Conservation (phyloP, 2,113 vertebrate genomes). For the Notarius lentiginosus region DNA sequence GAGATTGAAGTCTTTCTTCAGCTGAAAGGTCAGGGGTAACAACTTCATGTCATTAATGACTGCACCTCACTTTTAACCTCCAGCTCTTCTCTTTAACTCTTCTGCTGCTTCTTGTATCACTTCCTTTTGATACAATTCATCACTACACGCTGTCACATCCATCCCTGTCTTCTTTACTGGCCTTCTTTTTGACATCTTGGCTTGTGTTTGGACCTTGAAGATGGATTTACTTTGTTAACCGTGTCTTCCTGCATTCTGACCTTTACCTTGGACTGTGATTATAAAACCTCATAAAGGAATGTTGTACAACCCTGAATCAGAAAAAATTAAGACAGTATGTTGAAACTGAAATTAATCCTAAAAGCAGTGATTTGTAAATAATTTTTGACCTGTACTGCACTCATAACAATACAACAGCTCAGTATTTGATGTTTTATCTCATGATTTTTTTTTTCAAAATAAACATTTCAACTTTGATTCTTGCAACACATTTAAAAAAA, state of each 20-base stretch:
- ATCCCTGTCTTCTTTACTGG: not conserved
- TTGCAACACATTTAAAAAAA: too few species aligned
- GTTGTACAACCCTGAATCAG: too few species aligned
- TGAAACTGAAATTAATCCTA: too few species aligned
- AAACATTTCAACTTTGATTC: too few species aligned
- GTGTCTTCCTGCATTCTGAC: not conserved
- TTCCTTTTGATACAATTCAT: not conserved
- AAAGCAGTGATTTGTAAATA: too few species aligned
- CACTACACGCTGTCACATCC: not conserved
- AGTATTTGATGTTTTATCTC: too few species aligned
- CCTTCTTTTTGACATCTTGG: not conserved
- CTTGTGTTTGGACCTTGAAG: not conserved
- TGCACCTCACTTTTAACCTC: not conserved
- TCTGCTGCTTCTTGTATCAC: not conserved
- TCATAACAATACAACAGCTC: too few species aligned
- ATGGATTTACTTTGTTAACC: not conserved
- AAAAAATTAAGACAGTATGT: too few species aligned
- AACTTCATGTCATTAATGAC: not conserved
- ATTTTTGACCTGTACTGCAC: too few species aligned
- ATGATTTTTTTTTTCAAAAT: too few species aligned
- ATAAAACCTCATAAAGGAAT: too few species aligned
- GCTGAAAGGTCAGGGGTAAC: not conserved
- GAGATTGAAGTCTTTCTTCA: not conserved
- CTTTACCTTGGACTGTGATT: too few species aligned
- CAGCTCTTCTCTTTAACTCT: not conserved